Percentiles rank a stretch among this genome's conserved stretches.
Evolutionary conservation across 2,888 invertebrate genomes (phyloP).

Genomic region (Drosophila setosimentum): DNA sequence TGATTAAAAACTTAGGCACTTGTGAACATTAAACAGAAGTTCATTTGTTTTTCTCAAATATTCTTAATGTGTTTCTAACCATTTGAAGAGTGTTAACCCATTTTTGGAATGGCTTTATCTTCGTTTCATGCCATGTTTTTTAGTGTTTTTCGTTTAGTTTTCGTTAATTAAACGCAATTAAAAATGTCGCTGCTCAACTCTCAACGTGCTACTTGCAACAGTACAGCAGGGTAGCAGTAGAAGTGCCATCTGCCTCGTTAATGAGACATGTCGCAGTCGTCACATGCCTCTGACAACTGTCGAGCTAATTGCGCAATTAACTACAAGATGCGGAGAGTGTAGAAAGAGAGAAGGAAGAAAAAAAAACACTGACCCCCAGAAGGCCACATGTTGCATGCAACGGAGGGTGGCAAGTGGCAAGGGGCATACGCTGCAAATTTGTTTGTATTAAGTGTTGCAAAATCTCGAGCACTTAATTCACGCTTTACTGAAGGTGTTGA

Average conservation of each 20-base stretch:
- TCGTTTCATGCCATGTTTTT: slow-evolving; percentile 29
- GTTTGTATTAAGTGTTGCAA: slow-evolving; percentile 74
- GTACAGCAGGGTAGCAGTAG: slow-evolving; percentile 12
- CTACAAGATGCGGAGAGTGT: slow-evolving; percentile 48
- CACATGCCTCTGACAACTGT: slow-evolving; percentile 70
- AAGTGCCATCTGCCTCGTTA: slow-evolving; percentile 60
- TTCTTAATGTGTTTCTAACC: not conserved
- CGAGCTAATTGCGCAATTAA: slow-evolving; percentile 78
- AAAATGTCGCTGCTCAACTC: slow-evolving; percentile 37
- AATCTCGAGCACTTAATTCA: slow-evolving; percentile 83
- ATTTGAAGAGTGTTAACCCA: too few species aligned
- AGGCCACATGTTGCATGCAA: slow-evolving; percentile 75
- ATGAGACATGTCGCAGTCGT: slow-evolving; percentile 72
- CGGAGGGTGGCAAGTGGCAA: not conserved
- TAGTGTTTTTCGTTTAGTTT: slow-evolving; percentile 67
- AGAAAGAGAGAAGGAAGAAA: not conserved
- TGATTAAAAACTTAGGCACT: not conserved
- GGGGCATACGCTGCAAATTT: slow-evolving; percentile 55
- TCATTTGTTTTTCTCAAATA: not conserved
- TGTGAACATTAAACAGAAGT: not conserved
- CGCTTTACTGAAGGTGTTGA: slow-evolving; percentile 80
- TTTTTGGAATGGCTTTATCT: not conserved
- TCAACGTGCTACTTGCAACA: slow-evolving; percentile 26
- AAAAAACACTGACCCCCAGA: slow-evolving; percentile 40
- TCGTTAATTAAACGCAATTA: slow-evolving; percentile 77